Base-by-base conservation (phyloP, 2,888 invertebrate species). In the Clistopyga incitator region DNA sequence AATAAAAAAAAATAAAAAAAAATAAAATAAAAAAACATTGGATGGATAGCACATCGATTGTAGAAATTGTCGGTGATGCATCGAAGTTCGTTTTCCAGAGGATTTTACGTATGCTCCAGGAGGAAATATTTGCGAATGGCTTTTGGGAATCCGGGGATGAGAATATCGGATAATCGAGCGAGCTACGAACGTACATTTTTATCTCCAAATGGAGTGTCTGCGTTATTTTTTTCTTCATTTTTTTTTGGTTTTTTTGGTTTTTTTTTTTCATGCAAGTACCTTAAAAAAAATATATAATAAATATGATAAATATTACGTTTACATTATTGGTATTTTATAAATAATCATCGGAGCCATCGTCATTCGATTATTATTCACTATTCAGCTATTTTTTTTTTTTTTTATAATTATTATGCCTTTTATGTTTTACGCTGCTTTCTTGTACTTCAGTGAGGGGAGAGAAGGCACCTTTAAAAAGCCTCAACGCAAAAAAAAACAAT, bases 381-480 rank as follows among this genome's bases (percentile, higher is more conserved):
- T 52, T 70, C 75, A 20, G 45, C 50, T 18, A 61, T 77, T 61
- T 45, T 70, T 65, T 34, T n/a, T 38, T 2, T 38, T 3, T 38
- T 3, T 42, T 3, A 68, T 85, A 85, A 74, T 87, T 87, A 87
- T 86, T 87, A n/a, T 85, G 80, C 56, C 81, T 86, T 85, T 90
- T 91, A 88, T 90, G 90, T 6, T 6, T 38, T 38, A 38, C 34
- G 34, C 34, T 38, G 34, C 80, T 72, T 82, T 86, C 85, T 90
- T 91, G 88, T 90, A 91, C 89, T 90, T 88, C 88, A 91, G 34
- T 10, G 34, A 29, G 61, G 10, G 61, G 38, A 38, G 77, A 88
- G 34, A 91, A 91, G 90, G 91, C 91, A 91, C 91, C 90, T 88
- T 86, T 20, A 64, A 64, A 64, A 64, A 88, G 89, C 88, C 88